Evolutionary conservation across 1,140 invertebrate genomes (phyloP).

Genomic region (Halesus radiatus): DNA sequence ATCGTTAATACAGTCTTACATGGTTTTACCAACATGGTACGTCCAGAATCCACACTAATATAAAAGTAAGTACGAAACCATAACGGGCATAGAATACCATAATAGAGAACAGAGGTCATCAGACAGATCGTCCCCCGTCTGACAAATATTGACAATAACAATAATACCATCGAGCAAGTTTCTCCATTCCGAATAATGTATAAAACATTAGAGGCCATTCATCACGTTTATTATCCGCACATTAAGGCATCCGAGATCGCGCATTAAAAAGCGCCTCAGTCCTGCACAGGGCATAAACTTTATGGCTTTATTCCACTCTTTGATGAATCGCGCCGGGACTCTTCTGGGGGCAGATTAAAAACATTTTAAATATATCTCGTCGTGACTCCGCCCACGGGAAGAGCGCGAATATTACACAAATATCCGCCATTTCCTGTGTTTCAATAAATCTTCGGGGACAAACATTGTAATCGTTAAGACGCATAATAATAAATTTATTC

Average conservation of each 20-base stretch:
- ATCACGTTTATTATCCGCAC: slow-evolving; percentile 58
- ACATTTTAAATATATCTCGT: slow-evolving; percentile 36
- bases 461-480: background rate
- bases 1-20: too few species aligned
- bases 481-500: too few species aligned
- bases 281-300: slow-evolving; percentile 52
- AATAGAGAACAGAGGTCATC: slow-evolving; percentile 6
- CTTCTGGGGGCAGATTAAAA: slow-evolving; percentile 45
- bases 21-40: too few species aligned
- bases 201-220: slow-evolving; percentile 56
- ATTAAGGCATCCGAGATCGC: slow-evolving; percentile 57
- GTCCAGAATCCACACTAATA: too few species aligned
- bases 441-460: background rate
- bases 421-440: slow-evolving; percentile 18
- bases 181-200: slow-evolving; percentile 55
- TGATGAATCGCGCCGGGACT: slow-evolving; percentile 54
- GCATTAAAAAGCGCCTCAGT: slow-evolving; percentile 55
- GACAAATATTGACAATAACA: slow-evolving; percentile 52
- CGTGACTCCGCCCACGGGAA: background rate
- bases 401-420: slow-evolving; percentile 32
- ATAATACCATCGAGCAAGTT: slow-evolving; percentile 54
- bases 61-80: too few species aligned
- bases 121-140: background rate
- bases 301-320: slow-evolving; percentile 55
- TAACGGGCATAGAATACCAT: too few species aligned